phyloP scores from a whole-genome alignment of 2,797 vertebrate species.

The Phataginus tricuspis region DNA sequence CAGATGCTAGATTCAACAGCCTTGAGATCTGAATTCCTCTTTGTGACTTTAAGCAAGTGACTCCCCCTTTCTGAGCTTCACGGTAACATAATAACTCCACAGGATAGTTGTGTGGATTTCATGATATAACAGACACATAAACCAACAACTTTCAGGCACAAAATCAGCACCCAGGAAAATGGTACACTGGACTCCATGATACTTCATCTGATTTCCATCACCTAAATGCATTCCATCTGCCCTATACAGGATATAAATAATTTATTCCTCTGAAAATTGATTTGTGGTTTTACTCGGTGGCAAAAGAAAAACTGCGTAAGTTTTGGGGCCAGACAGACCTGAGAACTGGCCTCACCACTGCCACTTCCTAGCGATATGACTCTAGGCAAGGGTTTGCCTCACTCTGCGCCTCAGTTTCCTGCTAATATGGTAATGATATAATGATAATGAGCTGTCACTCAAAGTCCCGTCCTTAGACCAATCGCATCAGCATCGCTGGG shows the following conservation, averaged over 20 bases:
- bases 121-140: background rate
- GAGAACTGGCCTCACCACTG: background rate
- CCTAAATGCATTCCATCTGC: background rate
- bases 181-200: background rate
- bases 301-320: background rate
- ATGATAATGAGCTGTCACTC: background rate
- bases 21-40: background rate
- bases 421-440: background rate
- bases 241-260: background rate
- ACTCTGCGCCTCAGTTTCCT: background rate
- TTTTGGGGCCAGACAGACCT: background rate
- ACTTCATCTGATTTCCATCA: background rate
- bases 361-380: background rate
- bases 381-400: background rate
- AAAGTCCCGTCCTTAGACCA: background rate
- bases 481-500: background rate
- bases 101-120: background rate
- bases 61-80: background rate
- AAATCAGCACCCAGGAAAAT: background rate
- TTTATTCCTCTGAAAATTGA: background rate
- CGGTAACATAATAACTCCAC: background rate
- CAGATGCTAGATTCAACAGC: background rate
- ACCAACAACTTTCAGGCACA: background rate
- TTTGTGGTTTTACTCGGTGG: background rate
- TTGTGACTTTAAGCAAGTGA: background rate